A percentile compares a stretch with the other conserved stretches of the same genome.
These are phyloP conservation scores for Acestrorhynchus altus DNA, from an alignment of 2,797 vertebrate species.

Conservation along the genomic window DNA sequence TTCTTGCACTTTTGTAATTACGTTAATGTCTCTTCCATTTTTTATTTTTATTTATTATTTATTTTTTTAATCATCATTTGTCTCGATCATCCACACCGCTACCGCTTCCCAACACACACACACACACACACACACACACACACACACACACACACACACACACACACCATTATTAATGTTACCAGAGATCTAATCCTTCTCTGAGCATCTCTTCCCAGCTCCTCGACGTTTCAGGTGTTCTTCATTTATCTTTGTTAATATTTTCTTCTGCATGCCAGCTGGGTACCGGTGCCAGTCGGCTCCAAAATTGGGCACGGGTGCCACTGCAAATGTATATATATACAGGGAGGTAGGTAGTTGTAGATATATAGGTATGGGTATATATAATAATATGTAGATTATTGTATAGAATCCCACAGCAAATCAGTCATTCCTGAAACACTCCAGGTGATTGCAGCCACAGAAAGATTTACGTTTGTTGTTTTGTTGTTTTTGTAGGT, in stretches of 20 bases:
- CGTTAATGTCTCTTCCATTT: conserved; percentile 62
- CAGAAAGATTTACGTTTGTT: neutral
- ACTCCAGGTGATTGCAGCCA: neutral
- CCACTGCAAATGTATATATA: no score
- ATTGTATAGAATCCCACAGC: no score
- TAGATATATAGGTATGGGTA: no score
- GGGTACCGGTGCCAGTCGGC: conserved; percentile 75
- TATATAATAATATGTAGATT: no score
- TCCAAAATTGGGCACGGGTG: conserved; percentile 59
- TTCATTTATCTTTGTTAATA: conserved; percentile 84
- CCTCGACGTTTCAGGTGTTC: conserved; percentile 65
- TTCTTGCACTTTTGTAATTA: conserved; percentile 63
- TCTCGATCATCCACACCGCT: conserved; percentile 55
- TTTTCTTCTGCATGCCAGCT: conserved; percentile 78
- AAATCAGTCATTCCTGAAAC: neutral
- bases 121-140: neutral
- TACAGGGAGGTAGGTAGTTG: no score
- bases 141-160: conserved; percentile 15
- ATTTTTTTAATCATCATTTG: conserved; percentile 62
- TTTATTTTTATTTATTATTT: conserved; percentile 3
- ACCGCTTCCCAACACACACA: neutral
- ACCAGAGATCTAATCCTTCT: conserved; percentile 59
- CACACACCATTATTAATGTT: conserved; percentile 60
- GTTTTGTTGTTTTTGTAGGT: conserved; percentile 29
- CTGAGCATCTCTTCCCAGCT: conserved; percentile 37